A percentile compares a stretch with the other conserved stretches of the same genome.
Evolutionary conservation across 2,113 vertebrate species (phyloP).

Genomic region (Gymnorhina tibicen): DNA sequence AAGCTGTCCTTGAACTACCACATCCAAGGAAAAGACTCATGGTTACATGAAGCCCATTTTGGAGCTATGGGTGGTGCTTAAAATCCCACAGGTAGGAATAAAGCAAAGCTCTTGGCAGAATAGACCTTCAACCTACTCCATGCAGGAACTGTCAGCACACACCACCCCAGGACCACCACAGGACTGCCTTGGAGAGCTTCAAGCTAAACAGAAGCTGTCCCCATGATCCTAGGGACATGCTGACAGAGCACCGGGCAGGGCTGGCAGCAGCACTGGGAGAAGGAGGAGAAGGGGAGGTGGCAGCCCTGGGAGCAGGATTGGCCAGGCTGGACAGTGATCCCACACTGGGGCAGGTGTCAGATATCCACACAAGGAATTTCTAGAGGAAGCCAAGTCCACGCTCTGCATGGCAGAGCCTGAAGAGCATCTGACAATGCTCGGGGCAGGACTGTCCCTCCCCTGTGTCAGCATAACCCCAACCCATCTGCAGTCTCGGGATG

Average conservation of each 20-base stretch:
- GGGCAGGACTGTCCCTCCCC: background rate
- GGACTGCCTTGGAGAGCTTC: background rate
- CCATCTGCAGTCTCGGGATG: background rate
- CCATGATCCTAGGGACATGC: background rate
- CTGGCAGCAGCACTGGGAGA: background rate
- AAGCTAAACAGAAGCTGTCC: background rate
- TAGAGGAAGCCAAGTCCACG: accelerated
- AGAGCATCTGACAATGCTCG: background rate
- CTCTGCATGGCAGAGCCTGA: background rate
- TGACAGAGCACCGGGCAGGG: background rate
- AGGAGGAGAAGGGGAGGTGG: background rate
- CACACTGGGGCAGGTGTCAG: background rate
- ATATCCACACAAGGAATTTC: background rate
- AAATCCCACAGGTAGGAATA: background rate
- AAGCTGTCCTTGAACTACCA: background rate
- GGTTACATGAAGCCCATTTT: background rate
- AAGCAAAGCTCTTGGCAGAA: background rate
- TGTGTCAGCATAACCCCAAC: background rate
- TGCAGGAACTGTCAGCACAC: background rate
- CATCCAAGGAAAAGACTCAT: background rate
- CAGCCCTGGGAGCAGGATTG: background rate
- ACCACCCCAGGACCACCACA: background rate
- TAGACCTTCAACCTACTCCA: background rate
- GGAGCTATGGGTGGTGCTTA: background rate
- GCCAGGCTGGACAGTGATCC: background rate